phyloP scores from a whole-genome alignment of 2,113 vertebrate species.

The Heteronetta atricapilla region DNA sequence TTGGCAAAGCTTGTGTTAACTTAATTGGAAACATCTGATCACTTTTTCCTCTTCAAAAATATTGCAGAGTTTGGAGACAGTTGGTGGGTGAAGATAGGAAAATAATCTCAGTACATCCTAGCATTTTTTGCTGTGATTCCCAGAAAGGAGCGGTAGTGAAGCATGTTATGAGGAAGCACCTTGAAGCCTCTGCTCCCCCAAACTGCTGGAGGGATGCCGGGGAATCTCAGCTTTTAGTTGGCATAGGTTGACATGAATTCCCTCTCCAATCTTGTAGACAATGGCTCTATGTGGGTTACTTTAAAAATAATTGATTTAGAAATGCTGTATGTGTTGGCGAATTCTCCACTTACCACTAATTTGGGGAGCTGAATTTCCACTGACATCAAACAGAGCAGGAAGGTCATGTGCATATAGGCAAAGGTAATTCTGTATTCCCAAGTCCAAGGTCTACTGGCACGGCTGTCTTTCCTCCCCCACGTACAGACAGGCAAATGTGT shows the following conservation, averaged over 20 bases:
- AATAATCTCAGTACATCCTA: neutral
- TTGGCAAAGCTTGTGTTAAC: constrained; percentile 31
- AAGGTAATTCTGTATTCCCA: constrained; percentile 38
- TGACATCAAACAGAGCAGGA: constrained; percentile 1
- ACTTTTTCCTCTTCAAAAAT: constrained; percentile 41
- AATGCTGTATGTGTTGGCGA: constrained; percentile 23
- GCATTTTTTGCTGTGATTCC: neutral
- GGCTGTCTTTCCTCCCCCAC: neutral
- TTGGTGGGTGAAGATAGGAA: neutral
- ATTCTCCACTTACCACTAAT: neutral
- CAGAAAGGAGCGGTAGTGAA: neutral
- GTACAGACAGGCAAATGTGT: neutral
- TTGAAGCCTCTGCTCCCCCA: neutral
- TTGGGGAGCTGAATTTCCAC: neutral
- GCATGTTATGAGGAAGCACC: rapidly evolving
- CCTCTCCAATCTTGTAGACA: neutral
- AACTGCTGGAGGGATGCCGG: neutral
- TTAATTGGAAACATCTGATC: constrained; percentile 53
- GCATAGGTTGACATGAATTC: constrained; percentile 12
- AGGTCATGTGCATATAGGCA: neutral
- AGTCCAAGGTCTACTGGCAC: constrained; percentile 37
- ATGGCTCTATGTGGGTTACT: neutral
- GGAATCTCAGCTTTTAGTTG: neutral
- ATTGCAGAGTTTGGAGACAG: neutral
- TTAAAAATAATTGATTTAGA: constrained; percentile 29